Percentiles rank a stretch among this genome's conserved stretches.
phyloP scores from a whole-genome alignment of 2,797 vertebrate species.

The Ispidina lecontei region DNA sequence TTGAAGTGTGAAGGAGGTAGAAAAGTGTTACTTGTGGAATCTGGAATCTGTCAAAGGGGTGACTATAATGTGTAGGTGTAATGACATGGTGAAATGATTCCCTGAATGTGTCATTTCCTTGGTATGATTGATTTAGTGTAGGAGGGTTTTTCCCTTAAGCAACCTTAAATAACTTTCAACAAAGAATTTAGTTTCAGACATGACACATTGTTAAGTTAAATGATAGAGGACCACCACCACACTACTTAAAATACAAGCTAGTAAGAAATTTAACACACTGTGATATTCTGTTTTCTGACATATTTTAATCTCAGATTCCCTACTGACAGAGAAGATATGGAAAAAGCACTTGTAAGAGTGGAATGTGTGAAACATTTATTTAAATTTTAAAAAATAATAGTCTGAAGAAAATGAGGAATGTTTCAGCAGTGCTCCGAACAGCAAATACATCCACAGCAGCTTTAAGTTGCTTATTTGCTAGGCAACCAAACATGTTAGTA shows the following conservation, averaged over 20 bases:
- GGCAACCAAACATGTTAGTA: neutral
- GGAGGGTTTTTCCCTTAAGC: neutral
- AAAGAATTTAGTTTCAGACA: neutral
- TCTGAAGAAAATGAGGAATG: neutral
- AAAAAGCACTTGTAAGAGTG: neutral
- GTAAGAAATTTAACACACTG: neutral
- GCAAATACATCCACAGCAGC: neutral
- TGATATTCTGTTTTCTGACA: neutral
- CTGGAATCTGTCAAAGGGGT: neutral
- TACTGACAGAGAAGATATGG: neutral
- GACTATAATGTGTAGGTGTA: neutral
- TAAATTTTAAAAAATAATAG: neutral
- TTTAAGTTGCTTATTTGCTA: neutral
- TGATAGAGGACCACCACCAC: neutral
- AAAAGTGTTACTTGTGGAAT: conserved; percentile 1
- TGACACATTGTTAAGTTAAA: neutral
- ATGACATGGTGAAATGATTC: conserved; percentile 1
- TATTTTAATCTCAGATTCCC: neutral
- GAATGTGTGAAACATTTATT: neutral
- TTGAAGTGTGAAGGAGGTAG: neutral
- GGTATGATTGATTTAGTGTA: neutral
- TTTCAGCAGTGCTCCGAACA: neutral
- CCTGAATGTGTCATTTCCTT: conserved; percentile 2
- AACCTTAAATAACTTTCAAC: conserved; percentile 6
- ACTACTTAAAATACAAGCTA: neutral